Base-by-base conservation (phyloP, 1,140 invertebrate genomes). In the Tenebrio molitor region DNA sequence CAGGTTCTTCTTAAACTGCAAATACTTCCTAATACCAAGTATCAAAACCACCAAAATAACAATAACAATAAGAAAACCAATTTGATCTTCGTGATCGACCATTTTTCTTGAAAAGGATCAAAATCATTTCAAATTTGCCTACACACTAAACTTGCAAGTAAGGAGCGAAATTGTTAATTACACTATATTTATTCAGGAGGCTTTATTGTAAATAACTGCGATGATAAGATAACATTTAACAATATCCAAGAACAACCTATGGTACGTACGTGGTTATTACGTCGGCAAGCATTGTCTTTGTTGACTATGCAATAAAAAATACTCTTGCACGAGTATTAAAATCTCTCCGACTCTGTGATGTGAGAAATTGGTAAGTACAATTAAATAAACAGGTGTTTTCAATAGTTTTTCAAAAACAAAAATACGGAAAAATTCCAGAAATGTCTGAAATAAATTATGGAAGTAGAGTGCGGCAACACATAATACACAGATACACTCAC, bases 21-120 rank as follows among this genome's bases (percentile, higher is more conserved):
- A 44, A 42, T 66, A 66, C 10, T 42, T 44, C 34, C 64, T 17
- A 41, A 66, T 42, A 1, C 34, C 64, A 17, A 66, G 10, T 41
- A 66, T 21, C 17, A 66, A 23, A 14, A 39, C 44, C 21, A 66
- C 42, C 36, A 66, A 66, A 41, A 66, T 39, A n/a, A 66, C 19
- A 44, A 66, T 10, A 25, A 66, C 64, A 41, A 66, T 42, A 19
- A 66, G n/a, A 44, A 66, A 66, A 66, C 64, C 64, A 66, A 66
- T 66, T 66, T 66, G 64, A 66, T 66, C 63, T 41, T 66, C 64
- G 21, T 14, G 64, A 42, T 66, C 36, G 42, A 21, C 36, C 64
- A 66, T 66, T 66, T 7, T 66, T 66, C 12, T 58, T 58, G 6
- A 29, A 58, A 14, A 58, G 0, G 8, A 58, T 14, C 50, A 58